phyloP scores from a whole-genome alignment of 2,888 invertebrate genomes.

The Glaucopsyche alexis region DNA sequence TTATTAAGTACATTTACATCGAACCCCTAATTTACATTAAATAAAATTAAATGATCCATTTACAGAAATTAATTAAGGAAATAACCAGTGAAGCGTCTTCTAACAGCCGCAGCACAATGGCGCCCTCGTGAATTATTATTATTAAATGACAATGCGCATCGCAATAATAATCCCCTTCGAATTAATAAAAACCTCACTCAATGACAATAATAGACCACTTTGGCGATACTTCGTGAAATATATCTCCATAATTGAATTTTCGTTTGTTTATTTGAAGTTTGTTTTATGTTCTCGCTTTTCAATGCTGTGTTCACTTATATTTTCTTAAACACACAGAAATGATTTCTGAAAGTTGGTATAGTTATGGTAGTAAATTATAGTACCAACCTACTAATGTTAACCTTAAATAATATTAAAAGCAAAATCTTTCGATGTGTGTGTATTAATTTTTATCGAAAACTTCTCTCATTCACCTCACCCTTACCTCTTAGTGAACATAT shows the following conservation, averaged over 20 bases:
- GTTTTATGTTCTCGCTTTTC: background rate
- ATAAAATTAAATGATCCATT: slow-evolving; percentile 80
- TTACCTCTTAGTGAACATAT: background rate
- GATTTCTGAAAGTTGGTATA: no score
- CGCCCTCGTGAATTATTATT: slow-evolving; percentile 54
- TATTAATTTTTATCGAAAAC: no score
- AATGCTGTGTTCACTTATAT: no score
- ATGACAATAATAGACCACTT: slow-evolving; percentile 72
- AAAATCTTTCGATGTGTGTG: no score
- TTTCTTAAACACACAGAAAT: no score
- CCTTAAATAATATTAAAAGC: no score
- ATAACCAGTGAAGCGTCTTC: slow-evolving; percentile 72
- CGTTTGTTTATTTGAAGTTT: background rate
- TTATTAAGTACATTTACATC: slow-evolving; percentile 44
- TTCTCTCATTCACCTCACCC: background rate
- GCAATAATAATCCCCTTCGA: slow-evolving; percentile 66
- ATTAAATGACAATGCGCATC: slow-evolving; percentile 65
- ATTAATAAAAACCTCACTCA: slow-evolving; percentile 76
- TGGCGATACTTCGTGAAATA: slow-evolving; percentile 60
- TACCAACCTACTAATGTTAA: no score
- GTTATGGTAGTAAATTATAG: no score
- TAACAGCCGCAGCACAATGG: slow-evolving; percentile 55
- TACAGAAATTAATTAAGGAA: slow-evolving; percentile 78
- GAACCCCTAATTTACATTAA: slow-evolving; percentile 75
- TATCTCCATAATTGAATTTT: slow-evolving; percentile 56